These are phyloP conservation scores for Zelostemma sp. DNA, from an alignment of 1,140 invertebrate species.

Conservation along the genomic window DNA sequence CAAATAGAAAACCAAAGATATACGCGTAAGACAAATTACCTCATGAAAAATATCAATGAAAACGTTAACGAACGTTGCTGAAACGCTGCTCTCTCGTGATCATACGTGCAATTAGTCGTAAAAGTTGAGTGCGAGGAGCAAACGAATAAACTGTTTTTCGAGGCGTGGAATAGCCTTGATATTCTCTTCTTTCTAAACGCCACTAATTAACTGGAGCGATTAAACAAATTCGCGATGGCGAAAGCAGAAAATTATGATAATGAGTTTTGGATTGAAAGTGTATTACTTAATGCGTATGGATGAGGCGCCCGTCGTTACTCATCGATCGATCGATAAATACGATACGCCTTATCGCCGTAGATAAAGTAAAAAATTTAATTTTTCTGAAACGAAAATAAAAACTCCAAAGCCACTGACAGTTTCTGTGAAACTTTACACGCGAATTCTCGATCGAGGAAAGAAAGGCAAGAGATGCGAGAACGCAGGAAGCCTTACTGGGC, in stretches of 20 bases:
- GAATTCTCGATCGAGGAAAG: constrained; percentile 26
- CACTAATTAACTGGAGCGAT: constrained; percentile 41
- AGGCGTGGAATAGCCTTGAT: constrained; percentile 44
- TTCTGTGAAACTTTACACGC: constrained; percentile 22
- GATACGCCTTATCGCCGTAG: too few species aligned
- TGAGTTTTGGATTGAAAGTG: constrained; percentile 41
- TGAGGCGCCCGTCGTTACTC: constrained; percentile 31
- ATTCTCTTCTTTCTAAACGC: constrained; percentile 50
- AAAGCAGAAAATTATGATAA: constrained; percentile 31
- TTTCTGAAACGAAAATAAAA: too few species aligned
- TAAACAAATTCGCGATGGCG: constrained; percentile 37
- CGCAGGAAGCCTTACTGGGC: constrained; percentile 44
- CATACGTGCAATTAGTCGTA: constrained; percentile 54
- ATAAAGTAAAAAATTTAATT: too few species aligned
- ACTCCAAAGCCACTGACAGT: too few species aligned
- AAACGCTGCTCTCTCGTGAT: constrained; percentile 32
- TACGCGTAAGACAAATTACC: too few species aligned
- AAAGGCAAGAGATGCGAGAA: constrained; percentile 34
- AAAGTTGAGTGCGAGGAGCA: constrained; percentile 10
- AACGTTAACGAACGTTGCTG: background rate
- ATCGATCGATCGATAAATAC: constrained; percentile 3
- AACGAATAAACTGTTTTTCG: constrained; percentile 17
- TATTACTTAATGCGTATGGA: constrained; percentile 37
- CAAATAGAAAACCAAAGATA: too few species aligned
- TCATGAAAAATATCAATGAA: too few species aligned